Evolutionary conservation across 1,140 invertebrate species (phyloP).

Genomic region (Geopemphigus sp.): DNA sequence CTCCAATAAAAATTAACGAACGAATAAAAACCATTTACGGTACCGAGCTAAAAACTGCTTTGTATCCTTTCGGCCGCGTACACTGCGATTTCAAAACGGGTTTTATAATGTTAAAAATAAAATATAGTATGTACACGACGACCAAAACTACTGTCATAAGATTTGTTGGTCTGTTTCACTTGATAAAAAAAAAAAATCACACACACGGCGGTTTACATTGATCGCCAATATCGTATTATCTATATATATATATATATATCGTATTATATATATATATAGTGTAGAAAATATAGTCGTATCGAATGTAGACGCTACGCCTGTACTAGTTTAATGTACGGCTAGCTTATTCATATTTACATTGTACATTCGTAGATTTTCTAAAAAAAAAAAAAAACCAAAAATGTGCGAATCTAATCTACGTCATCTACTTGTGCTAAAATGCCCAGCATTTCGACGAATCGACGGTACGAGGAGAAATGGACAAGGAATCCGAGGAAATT

Average conservation of each 20-base stretch:
- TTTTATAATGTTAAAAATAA: constrained; percentile 8
- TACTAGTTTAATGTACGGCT: constrained; percentile 40
- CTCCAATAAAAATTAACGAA: background rate
- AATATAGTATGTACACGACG: constrained; percentile 31
- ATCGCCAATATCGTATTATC: background rate
- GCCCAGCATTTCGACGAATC: background rate
- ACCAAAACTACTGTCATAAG: constrained; percentile 8
- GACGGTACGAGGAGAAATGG: background rate
- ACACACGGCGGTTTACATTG: background rate
- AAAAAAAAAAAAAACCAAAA: constrained; percentile 32
- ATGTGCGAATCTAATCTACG: constrained; percentile 30
- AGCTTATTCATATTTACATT: constrained; percentile 17
- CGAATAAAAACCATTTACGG: background rate
- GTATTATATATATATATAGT: background rate
- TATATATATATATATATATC: too few species aligned
- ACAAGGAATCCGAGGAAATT: background rate
- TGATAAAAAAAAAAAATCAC: constrained; percentile 15
- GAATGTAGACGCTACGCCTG: background rate
- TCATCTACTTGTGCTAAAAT: constrained; percentile 28
- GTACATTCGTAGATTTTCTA: background rate
- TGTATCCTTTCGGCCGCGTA: background rate
- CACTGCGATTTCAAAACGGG: background rate
- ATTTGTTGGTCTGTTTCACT: background rate
- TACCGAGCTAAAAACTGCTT: background rate
- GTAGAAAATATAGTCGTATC: background rate